Base-by-base conservation (phyloP, 2,888 invertebrate genomes). In the Xanthia togata region DNA sequence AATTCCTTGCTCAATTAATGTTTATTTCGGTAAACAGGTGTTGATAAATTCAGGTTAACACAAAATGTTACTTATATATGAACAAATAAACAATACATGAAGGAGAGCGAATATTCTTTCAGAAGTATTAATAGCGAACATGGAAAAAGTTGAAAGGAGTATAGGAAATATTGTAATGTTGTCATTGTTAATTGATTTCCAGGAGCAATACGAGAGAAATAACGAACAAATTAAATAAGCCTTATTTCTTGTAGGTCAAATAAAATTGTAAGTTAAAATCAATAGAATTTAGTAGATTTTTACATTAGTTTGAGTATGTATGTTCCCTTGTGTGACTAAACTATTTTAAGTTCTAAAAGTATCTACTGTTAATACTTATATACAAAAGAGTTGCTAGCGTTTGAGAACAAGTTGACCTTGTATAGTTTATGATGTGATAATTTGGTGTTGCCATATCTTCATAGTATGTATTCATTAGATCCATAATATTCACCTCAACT, bases 191-290 rank as follows among this genome's bases (percentile, higher is more conserved):
- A 73, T 84, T 72, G 63, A 55, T 82, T 75, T 79, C 47, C 75
- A 79, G 79, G 68, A 77, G 57, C 38, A 59, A 59, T 82, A 44
- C 50, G 57, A 38, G 62, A 60, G 79, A 73, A 84, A 79, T 85
- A 79, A 57, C 41, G 38, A 75, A 60, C 20, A 53, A 44, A 80
- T 50, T 74, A 69, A 77, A 68, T 63, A 26, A 55, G 44, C 68
- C 63, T 79, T 79, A 65, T 79, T 86, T 83, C 64, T 88, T 89
- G 73, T 89, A 90, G 89, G 84, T 89, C 70, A 84, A 74, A 76
- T 79, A 78, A 80, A 87, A 75, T 79, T 73, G 84, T 84, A 71
- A 82, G 79, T 82, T 85, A n/a, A 57, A 57, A 62, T 59, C 14
- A 31, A 41, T 50, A 41, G 35, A 50, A 53, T 17, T 60, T 23